Evolutionary conservation across 2,113 vertebrate species (phyloP), one percentile per base, ranked within the genome.

Genomic region (Fregetta grallaria): DNA sequence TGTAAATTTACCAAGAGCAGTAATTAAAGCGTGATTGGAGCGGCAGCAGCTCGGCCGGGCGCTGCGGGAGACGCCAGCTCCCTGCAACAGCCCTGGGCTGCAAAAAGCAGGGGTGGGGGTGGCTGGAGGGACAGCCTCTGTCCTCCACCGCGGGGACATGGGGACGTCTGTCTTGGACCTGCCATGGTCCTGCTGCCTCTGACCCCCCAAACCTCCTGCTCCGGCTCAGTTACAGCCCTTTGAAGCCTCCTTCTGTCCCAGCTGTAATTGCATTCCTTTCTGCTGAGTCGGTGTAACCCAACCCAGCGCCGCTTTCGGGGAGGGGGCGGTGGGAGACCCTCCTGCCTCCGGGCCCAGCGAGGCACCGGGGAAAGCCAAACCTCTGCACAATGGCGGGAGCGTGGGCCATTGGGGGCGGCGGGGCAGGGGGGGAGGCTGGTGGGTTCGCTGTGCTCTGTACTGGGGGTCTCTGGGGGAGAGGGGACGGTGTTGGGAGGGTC

Each of bases 251-350:
- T 70, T 8, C 75, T 68, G 63, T 63, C 83, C 63, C 86, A 47
- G 83, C 89, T 13, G 4, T 6, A 26, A 63, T 44, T 53, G 45
- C 94, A 96, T 97, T 97, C 97, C 96, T 97, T 96, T 96, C 94
- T 72, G 75, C 95, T 97, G 96, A 96, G 83, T 49, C 44, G 19
- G 2, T 72, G 96, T 84, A 97, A 96, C 95, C 93, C 92, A 94
- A 96, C 62, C 90, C 93, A 49, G 11, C 4, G 3, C 80, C 3
- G 32, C 67, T 77, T 88, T 94, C 4, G 90, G 82, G 94, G 81
- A 79, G 76, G 84, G 94, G 95, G 91, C 2, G 5, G 13, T 22
- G 85, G 53, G 84, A 86, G 93, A 89, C 84, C 91, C 94, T 66
- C 82, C 36, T 67, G 50, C 78, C 2, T 13, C 74, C 3, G 1